A percentile compares a stretch with the other conserved stretches of the same genome.
These are phyloP conservation scores for Anhinga anhinga DNA, from an alignment of 2,113 vertebrate genomes.

Conservation along the genomic window DNA sequence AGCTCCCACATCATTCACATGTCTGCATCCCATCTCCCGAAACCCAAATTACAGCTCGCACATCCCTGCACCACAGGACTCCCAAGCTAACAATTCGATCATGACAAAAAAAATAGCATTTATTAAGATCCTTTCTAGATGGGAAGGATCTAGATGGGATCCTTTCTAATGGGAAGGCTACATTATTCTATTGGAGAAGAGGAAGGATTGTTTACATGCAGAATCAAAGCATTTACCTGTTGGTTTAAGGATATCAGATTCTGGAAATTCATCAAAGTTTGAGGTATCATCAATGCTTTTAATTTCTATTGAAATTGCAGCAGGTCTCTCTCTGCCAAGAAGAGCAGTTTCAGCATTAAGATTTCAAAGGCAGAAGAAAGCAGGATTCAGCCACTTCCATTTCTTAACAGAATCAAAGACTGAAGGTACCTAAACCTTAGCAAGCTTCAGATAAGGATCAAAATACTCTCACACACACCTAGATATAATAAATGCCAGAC, in stretches of 20 bases:
- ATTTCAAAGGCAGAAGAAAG: neutral
- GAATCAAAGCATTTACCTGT: slow-evolving; percentile 75
- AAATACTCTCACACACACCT: neutral
- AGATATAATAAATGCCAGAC: neutral
- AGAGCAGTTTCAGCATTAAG: slow-evolving; percentile 5
- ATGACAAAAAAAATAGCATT: neutral
- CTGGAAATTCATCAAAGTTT: slow-evolving; percentile 98
- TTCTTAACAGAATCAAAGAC: neutral
- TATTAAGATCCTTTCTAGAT: neutral
- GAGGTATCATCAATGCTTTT: slow-evolving; percentile 99
- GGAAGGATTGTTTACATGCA: neutral
- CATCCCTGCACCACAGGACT: neutral
- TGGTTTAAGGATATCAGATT: slow-evolving; percentile 96
- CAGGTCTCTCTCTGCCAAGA: slow-evolving; percentile 90
- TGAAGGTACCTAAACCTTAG: neutral
- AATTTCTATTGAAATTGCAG: slow-evolving; percentile 97
- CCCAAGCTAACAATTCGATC: neutral
- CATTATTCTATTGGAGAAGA: neutral
- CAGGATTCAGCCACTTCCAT: neutral
- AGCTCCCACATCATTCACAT: neutral
- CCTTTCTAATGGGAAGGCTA: neutral
- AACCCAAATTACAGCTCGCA: neutral
- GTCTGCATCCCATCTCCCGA: neutral
- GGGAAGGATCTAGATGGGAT: too few relatives aligned
- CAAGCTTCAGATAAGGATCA: neutral